These are phyloP conservation scores for Tetranychus piercei DNA, from an alignment of 2,888 invertebrate genomes.

Conservation along the genomic window DNA sequence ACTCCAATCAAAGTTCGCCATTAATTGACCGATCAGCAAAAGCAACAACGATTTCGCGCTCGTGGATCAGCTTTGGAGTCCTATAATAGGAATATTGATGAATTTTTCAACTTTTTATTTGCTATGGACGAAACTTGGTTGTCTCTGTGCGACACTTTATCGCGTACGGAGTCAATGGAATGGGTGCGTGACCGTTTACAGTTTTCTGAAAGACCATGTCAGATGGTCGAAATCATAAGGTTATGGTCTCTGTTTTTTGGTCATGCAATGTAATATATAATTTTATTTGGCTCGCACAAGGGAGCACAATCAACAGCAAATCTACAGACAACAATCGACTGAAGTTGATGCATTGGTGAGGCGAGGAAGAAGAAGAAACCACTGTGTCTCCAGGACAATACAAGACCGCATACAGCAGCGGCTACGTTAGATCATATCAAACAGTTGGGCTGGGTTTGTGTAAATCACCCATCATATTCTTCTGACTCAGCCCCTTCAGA, in stretches of 20 bases:
- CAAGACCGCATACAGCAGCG: conserved; percentile 9
- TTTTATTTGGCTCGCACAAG: too few species aligned
- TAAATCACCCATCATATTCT: conserved; percentile 7
- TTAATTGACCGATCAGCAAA: conserved; percentile 13
- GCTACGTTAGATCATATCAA: background rate
- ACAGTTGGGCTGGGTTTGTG: background rate
- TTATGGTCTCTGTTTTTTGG: too few species aligned
- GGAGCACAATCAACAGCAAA: too few species aligned
- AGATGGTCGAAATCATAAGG: too few species aligned
- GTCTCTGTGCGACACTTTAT: conserved; percentile 9
- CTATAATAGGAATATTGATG: background rate
- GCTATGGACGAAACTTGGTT: conserved; percentile 17
- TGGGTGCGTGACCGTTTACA: too few species aligned
- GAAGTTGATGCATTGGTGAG: conserved; percentile 14
- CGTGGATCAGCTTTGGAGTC: conserved; percentile 12
- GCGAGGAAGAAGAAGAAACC: conserved; percentile 3
- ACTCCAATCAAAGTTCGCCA: conserved; percentile 7
- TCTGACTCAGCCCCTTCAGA: conserved; percentile 6
- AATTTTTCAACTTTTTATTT: background rate
- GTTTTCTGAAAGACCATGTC: too few species aligned
- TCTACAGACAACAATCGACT: too few species aligned
- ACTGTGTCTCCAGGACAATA: conserved; percentile 16
- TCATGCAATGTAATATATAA: too few species aligned
- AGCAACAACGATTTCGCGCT: conserved; percentile 5
- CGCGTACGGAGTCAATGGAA: too few species aligned